phyloP scores from a whole-genome alignment of 2,113 vertebrate genomes.

The Typhlomys cinereus region DNA sequence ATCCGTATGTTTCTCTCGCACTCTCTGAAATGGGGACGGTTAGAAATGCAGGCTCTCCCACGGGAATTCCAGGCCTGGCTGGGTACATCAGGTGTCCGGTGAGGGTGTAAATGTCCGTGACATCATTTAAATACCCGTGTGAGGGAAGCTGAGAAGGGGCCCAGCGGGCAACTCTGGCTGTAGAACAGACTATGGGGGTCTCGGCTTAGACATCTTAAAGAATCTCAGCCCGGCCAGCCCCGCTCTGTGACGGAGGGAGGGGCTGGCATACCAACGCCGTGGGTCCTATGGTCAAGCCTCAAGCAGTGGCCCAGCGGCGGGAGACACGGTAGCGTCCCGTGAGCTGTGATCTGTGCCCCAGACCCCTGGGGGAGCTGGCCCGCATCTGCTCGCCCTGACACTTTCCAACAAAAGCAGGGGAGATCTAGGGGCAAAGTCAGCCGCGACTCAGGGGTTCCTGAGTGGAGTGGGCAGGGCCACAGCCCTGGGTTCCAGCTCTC shows the following conservation, averaged over 20 bases:
- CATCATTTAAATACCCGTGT: background rate
- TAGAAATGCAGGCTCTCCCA: background rate
- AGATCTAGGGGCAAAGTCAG: background rate
- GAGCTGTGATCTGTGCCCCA: no score
- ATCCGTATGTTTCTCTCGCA: background rate
- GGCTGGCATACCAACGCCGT: no score
- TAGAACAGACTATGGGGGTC: background rate
- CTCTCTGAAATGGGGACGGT: background rate
- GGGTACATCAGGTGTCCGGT: background rate
- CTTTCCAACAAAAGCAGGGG: rapidly evolving
- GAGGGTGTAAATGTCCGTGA: background rate
- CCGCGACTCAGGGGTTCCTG: background rate
- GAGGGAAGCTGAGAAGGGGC: rapidly evolving
- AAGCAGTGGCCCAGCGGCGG: no score
- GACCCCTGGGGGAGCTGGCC: no score
- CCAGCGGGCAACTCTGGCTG: background rate
- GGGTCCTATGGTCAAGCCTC: no score
- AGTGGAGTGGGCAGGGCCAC: background rate
- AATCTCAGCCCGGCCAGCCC: background rate
- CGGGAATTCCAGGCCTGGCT: background rate
- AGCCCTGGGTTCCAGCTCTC: rapidly evolving
- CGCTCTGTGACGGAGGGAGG: no score
- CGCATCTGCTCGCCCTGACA: no score
- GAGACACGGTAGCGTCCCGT: no score
- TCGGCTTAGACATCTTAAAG: background rate